These are phyloP conservation scores for Leptobrachium ailaonicum DNA, from an alignment of 2,113 vertebrate species.

Conservation along the genomic window DNA sequence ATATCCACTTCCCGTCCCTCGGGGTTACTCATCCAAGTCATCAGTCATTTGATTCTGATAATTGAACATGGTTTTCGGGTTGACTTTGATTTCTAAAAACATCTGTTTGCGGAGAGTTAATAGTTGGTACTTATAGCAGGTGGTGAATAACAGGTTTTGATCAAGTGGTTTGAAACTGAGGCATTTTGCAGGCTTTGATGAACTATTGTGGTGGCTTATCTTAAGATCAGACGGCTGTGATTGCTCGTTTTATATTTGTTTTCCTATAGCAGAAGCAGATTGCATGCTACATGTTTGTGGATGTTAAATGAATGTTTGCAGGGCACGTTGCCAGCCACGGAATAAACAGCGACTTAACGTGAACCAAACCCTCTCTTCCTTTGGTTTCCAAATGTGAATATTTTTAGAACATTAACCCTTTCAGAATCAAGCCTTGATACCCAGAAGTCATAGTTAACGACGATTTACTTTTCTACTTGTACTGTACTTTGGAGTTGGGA, in stretches of 20 bases:
- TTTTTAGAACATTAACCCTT: neutral
- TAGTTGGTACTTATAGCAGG: slow-evolving; percentile 29
- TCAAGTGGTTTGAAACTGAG: slow-evolving; percentile 17
- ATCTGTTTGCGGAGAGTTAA: slow-evolving; percentile 24
- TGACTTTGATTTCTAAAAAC: slow-evolving; percentile 41
- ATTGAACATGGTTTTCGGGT: slow-evolving; percentile 25
- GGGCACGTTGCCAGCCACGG: slow-evolving; percentile 3
- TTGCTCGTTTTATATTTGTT: slow-evolving; percentile 31
- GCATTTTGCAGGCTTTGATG: slow-evolving; percentile 36
- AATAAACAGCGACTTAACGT: neutral
- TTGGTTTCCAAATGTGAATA: neutral
- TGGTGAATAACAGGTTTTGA: slow-evolving; percentile 45
- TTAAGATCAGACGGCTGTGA: slow-evolving; percentile 32
- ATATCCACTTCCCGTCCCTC: slow-evolving; percentile 34
- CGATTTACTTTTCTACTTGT: too few species aligned
- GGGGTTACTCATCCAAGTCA: slow-evolving; percentile 35
- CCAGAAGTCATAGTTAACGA: too few species aligned
- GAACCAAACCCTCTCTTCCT: neutral
- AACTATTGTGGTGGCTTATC: slow-evolving; percentile 37
- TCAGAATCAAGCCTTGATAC: neutral
- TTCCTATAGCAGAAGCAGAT: slow-evolving; percentile 35
- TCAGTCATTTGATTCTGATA: slow-evolving; percentile 31
- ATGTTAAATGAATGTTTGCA: neutral
- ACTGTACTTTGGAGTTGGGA: too few species aligned
- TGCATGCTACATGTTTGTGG: slow-evolving; percentile 8